These are phyloP conservation scores for Setipinna tenuifilis DNA, from an alignment of 2,797 vertebrate species.

Conservation along the genomic window DNA sequence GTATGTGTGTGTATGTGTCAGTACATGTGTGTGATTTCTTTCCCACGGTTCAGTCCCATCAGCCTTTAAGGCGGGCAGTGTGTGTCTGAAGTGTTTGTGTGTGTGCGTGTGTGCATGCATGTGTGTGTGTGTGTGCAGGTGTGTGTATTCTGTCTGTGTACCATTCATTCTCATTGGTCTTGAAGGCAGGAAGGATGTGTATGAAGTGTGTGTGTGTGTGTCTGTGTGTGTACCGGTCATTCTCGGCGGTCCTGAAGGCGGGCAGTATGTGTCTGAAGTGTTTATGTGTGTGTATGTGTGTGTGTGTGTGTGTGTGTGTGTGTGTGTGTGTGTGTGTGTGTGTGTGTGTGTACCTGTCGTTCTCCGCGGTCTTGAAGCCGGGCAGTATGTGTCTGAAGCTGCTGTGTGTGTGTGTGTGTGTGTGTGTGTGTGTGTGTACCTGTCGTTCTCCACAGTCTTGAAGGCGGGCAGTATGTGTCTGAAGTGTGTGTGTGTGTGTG, in stretches of 20 bases:
- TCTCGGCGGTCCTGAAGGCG: neutral
- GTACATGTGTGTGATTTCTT: too few species aligned
- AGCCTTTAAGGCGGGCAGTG: too few species aligned
- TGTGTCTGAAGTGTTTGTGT: too few species aligned
- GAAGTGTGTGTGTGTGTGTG: conserved; percentile 56
- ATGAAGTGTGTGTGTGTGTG: neutral
- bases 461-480: conserved; percentile 83
- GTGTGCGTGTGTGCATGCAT: too few species aligned
- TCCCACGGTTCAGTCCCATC: too few species aligned
- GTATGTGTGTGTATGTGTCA: too few species aligned
- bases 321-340: too few species aligned
- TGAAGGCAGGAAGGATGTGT: neutral
- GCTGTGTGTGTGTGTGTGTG: neutral
- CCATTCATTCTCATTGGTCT: neutral
- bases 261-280: neutral
- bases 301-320: too few species aligned
- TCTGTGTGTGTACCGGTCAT: neutral
- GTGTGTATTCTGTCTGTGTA: neutral
- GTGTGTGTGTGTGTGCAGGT: neutral
- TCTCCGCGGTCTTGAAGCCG: too few species aligned
- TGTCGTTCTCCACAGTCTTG: conserved; percentile 58
- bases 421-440: conserved; percentile 7
- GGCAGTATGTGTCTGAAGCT: too few species aligned
- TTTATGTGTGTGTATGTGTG: too few species aligned
- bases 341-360: too few species aligned